A percentile compares a stretch with the other conserved stretches of the same genome.
These are phyloP conservation scores for Brachyalestes nurse DNA, from an alignment of 2,797 vertebrate species.

Conservation along the genomic window DNA sequence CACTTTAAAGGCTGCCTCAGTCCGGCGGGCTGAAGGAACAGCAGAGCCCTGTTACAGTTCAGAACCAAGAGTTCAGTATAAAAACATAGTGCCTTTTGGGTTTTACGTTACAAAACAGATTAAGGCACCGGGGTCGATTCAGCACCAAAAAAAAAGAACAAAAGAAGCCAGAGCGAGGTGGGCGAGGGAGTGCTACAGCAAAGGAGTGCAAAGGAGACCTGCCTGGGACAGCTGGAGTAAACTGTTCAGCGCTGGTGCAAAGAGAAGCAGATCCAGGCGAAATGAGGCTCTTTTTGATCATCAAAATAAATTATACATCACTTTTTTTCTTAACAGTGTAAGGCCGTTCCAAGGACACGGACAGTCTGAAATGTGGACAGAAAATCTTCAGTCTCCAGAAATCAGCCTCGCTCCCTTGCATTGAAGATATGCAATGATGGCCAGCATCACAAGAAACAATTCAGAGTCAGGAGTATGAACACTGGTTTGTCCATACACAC, in stretches of 20 bases:
- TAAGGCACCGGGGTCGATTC: slow-evolving; percentile 94
- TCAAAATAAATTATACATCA: background rate
- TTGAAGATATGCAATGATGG: slow-evolving; percentile 26
- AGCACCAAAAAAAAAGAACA: slow-evolving; percentile 80
- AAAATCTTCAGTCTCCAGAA: background rate
- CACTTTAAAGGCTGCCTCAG: slow-evolving; percentile 27
- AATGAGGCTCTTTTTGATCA: background rate
- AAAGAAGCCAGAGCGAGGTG: slow-evolving; percentile 27
- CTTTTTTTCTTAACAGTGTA: background rate
- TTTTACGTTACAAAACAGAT: slow-evolving; percentile 67
- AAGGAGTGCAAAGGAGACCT: slow-evolving; percentile 19
- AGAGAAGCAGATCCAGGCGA: background rate
- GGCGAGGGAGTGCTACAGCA: slow-evolving; percentile 68
- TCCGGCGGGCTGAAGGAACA: slow-evolving; percentile 51
- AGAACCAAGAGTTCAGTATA: slow-evolving; percentile 61
- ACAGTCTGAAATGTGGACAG: background rate
- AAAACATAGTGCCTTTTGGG: slow-evolving; percentile 63
- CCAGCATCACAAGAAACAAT: slow-evolving; percentile 28
- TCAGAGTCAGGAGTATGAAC: too few relatives aligned
- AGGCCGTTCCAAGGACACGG: background rate
- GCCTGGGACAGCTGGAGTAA: background rate
- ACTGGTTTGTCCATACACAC: background rate
- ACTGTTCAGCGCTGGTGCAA: background rate
- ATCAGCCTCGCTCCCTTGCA: background rate
- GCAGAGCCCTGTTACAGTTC: slow-evolving; percentile 69